Conservation (phyloP, 1,140 invertebrate species). For the Formica exsecta region DNA sequence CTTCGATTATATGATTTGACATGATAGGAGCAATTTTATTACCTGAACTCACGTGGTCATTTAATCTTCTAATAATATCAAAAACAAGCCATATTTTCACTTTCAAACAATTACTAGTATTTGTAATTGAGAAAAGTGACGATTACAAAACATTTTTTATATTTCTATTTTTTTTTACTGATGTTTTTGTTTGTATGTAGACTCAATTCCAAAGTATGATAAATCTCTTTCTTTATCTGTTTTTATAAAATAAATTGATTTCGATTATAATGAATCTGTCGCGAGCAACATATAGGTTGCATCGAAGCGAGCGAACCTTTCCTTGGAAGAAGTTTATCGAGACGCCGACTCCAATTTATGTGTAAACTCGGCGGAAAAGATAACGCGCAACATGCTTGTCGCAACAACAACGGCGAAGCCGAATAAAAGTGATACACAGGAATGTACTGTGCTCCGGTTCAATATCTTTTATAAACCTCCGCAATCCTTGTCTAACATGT, state of each 20-base stretch:
- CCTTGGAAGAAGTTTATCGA: conserved; percentile 53
- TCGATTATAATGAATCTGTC: conserved; percentile 46
- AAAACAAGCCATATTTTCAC: not conserved
- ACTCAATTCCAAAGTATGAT: conserved; percentile 11
- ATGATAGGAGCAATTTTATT: not conserved
- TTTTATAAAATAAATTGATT: not conserved
- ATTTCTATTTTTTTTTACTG: not conserved
- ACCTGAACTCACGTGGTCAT: not conserved
- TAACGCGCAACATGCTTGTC: conserved; percentile 47
- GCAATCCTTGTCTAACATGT: conserved; percentile 52
- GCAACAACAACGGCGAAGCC: conserved; percentile 43
- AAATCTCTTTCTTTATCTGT: conserved; percentile 17
- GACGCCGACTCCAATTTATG: conserved; percentile 58
- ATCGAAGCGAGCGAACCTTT: conserved; percentile 25
- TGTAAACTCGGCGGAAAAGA: conserved; percentile 58
- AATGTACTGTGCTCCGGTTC: conserved; percentile 22
- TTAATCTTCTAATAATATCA: not conserved
- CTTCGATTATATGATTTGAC: not conserved
- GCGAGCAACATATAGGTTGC: conserved; percentile 45
- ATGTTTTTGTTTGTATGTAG: not conserved
- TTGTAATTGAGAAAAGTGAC: not conserved
- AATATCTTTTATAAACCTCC: conserved; percentile 51
- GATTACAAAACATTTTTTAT: not conserved
- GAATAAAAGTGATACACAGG: conserved; percentile 48
- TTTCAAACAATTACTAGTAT: not conserved